Percentiles rank a stretch among this genome's conserved stretches.
Evolutionary conservation across 2,888 invertebrate genomes (phyloP).

Genomic region (Antheraea assamensis): DNA sequence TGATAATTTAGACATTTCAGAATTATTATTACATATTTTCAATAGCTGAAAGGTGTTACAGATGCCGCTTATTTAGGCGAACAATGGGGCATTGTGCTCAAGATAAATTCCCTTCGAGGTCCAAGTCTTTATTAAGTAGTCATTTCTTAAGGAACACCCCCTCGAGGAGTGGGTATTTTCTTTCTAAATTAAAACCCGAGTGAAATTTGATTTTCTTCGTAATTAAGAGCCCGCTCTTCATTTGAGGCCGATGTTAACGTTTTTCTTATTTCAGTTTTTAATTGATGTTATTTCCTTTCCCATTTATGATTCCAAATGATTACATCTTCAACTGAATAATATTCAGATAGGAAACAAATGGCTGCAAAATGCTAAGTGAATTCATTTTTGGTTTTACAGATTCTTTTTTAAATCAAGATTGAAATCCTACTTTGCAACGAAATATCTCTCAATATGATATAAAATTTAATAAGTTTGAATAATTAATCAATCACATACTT

Average conservation of each 20-base stretch:
- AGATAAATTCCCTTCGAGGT: slow-evolving; percentile 11
- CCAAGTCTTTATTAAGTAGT: slow-evolving; percentile 13
- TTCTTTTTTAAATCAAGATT: background rate
- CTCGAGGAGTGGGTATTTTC: slow-evolving; percentile 11
- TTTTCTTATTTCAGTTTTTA: slow-evolving; percentile 7
- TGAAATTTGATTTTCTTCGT: slow-evolving; percentile 14
- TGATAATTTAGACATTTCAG: background rate
- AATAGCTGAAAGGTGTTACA: slow-evolving; percentile 11
- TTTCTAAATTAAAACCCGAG: slow-evolving; percentile 14
- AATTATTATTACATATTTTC: slow-evolving; percentile 3
- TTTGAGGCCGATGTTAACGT: slow-evolving; percentile 1
- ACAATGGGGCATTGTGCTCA: slow-evolving; percentile 10
- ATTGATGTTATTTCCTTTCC: slow-evolving; percentile 6
- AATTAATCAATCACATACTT: background rate
- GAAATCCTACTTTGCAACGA: background rate
- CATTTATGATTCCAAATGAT: slow-evolving; percentile 3
- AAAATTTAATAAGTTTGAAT: background rate
- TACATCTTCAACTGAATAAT: background rate
- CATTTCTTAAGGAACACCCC: slow-evolving; percentile 10
- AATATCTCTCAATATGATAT: background rate
- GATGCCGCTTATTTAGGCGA: slow-evolving; percentile 11
- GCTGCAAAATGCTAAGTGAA: background rate
- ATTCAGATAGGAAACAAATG: background rate
- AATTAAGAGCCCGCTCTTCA: slow-evolving; percentile 9
- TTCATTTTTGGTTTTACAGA: background rate